Percentiles rank a stretch among this genome's conserved stretches.
Evolutionary conservation across 1,140 invertebrate species (phyloP).

Genomic region (Melanaphis sacchari): DNA sequence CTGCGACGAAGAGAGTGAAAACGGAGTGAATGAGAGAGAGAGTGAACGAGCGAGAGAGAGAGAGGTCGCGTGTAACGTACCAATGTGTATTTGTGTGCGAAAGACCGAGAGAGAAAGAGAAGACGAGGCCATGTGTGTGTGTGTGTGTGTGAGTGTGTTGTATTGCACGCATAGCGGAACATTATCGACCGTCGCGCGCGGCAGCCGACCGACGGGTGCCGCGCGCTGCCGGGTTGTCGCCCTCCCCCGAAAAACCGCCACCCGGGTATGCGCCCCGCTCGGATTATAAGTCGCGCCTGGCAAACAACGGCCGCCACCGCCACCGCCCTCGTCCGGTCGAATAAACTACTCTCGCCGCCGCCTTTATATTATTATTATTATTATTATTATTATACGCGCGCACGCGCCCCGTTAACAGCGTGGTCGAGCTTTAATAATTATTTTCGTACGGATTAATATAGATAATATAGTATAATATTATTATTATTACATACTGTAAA

Average conservation of each 20-base stretch:
- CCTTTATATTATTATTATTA: background rate
- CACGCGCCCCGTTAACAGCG: background rate
- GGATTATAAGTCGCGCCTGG: conserved; percentile 49
- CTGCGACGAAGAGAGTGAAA: background rate
- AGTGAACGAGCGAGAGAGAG: background rate
- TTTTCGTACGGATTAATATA: background rate
- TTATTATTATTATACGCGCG: background rate
- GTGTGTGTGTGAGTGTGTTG: background rate
- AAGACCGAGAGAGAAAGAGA: background rate
- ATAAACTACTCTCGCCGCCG: background rate
- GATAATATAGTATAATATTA: background rate
- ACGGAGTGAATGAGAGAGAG: background rate
- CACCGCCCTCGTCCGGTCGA: conserved; percentile 16
- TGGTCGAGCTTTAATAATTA: background rate
- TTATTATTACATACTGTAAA: no score
- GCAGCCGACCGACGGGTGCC: conserved; percentile 47
- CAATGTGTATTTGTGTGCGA: background rate
- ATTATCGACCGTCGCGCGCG: conserved; percentile 46
- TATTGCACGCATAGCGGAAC: conserved; percentile 42
- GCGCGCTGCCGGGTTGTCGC: conserved; percentile 39
- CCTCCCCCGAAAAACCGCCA: conserved; percentile 31
- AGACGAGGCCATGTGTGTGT: background rate
- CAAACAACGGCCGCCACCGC: conserved; percentile 12
- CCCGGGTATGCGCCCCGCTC: conserved; percentile 30
- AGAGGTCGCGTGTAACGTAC: background rate